Evolutionary conservation across 2,113 vertebrate species (phyloP).

Genomic region (Theropithecus gelada): DNA sequence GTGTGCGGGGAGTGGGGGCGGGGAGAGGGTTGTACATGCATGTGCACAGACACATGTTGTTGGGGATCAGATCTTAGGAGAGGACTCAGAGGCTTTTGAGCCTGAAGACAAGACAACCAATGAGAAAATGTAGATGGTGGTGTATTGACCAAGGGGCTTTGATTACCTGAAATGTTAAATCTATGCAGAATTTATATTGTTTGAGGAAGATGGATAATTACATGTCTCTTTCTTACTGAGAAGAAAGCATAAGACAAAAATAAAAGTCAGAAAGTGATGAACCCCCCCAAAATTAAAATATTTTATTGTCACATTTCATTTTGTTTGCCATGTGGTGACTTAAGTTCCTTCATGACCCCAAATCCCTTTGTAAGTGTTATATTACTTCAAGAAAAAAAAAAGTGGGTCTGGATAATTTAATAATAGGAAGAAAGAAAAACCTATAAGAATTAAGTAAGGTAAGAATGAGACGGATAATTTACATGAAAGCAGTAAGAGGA

Average conservation of each 20-base stretch:
- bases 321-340: neutral
- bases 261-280: neutral
- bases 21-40: fast-evolving
- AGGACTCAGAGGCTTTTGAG: neutral
- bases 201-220: neutral
- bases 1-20: too few relatives aligned
- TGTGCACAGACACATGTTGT: fast-evolving
- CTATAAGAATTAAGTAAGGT: neutral
- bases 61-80: neutral
- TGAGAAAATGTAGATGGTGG: neutral
- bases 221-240: neutral
- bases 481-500: neutral
- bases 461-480: neutral
- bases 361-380: neutral
- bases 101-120: neutral
- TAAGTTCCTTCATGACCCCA: neutral
- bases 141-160: neutral
- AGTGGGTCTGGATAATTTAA: neutral
- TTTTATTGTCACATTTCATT: neutral
- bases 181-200: neutral
- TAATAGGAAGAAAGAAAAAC: neutral
- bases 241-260: neutral
- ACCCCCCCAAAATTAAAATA: neutral
- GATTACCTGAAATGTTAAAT: neutral
- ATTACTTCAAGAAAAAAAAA: neutral